These are phyloP conservation scores for Popillia japonica DNA, from an alignment of 1,140 invertebrate genomes.

Conservation along the genomic window DNA sequence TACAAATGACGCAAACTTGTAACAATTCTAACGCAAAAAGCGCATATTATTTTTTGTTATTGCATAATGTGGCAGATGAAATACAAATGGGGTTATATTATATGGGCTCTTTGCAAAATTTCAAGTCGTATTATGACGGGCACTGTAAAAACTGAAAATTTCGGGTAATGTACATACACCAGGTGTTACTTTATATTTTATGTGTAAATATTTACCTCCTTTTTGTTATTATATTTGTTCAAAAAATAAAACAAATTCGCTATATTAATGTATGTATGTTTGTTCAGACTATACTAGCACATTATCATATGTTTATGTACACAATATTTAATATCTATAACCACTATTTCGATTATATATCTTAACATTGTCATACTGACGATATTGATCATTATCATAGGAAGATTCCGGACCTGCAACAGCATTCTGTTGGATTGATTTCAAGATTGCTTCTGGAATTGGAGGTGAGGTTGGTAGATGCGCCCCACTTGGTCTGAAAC, in stretches of 20 bases:
- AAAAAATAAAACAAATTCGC: background rate
- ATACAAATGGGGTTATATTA: background rate
- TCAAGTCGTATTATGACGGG: background rate
- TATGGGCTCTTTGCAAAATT: background rate
- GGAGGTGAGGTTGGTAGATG: constrained; percentile 66
- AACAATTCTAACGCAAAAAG: background rate
- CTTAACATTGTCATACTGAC: background rate
- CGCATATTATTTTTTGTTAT: background rate
- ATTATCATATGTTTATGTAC: background rate
- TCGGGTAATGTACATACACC: no score
- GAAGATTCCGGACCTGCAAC: constrained; percentile 47
- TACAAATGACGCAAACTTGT: background rate
- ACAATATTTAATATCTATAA: background rate
- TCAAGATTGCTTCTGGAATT: constrained; percentile 60
- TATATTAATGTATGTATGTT: background rate
- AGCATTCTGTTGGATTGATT: constrained; percentile 51
- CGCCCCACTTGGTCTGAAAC: constrained; percentile 65
- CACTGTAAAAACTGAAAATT: background rate
- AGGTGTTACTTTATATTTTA: no score
- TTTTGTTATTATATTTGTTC: no score
- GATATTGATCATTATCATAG: constrained; percentile 34
- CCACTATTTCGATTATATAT: background rate
- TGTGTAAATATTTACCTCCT: no score
- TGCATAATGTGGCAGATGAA: background rate
- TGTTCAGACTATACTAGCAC: background rate